Evolutionary conservation across 1,140 invertebrate species (phyloP), one percentile per base, ranked within the genome.

Genomic region (Homarus americanus): DNA sequence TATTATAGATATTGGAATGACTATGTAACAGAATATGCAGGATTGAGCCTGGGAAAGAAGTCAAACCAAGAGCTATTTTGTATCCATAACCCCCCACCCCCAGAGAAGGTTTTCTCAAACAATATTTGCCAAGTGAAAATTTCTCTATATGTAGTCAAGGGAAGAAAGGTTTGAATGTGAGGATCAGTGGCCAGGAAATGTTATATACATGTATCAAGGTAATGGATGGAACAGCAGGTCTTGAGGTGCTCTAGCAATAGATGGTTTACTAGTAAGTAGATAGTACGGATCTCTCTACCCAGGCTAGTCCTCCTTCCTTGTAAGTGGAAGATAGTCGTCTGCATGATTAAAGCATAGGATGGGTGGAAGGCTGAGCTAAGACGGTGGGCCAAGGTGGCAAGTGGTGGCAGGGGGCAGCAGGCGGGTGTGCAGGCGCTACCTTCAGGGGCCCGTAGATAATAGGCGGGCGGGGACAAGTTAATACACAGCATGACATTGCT

Each of bases 391-490:
- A 79, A 75, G 36, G 44, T 40, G 49, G 73, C 63, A 58, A 41
- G 24, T 49, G 38, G 41, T 32, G 87, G 72, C 66, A 73, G 82
- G 34, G 88, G 69, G 88, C 20, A 72, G 40, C 32, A 34, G 78
- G 32, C 53, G 69, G 79, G 78, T 58, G 66, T 76, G 73, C 44
- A 41, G 49, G 69, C 69, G 40, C 58, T 75, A 82, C 75, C 34
- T n/a, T 72, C 72, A 53, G 88, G 88, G 72, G 69, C 88, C 80
- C 73, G 76, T 88, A 82, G 86, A 86, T 87, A 66, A 44, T 78
- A 79, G 73, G 69, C 40, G 75, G 76, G 86, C 86, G 76, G 86
- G 86, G 76, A 87, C 66, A 79, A 40, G 82, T 83, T 83, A n/a
- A 83, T 63, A 83, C 82, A 40, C 82, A 80, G 75, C 75, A 58